Evolutionary conservation across 2,888 invertebrate species (phyloP), one percentile per base, ranked within the genome.

Genomic region (Cordilura impudica): DNA sequence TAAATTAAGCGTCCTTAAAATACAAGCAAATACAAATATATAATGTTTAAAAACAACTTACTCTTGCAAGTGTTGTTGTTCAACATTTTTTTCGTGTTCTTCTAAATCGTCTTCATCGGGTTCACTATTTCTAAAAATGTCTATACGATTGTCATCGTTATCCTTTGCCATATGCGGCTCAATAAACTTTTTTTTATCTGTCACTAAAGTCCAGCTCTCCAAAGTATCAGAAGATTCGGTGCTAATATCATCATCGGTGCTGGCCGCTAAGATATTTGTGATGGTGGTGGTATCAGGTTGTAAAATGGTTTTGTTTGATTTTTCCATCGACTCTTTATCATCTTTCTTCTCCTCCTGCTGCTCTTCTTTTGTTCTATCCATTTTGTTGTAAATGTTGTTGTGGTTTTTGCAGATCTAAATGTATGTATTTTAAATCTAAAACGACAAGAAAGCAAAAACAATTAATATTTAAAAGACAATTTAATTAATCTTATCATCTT

Each of bases 161-260:
- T 73, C 61, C 12, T 31, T n/a, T 19, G 49, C 8, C 19, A 21
- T 21, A n/a, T 56, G 45, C 12, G 0, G 2, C 14, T 10, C 0
- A 49, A 31, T 76, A 8, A 23, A 63, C 21, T 82, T 80, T 23
- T 81, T 60, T 75, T 84, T 84, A 23, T 84, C 83, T 73, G 84
- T 85, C 16, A 89, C 83, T 61, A 89, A 81, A 35, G 89, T 89
- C 89, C 89, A 89, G 2, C 88, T 83, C 54, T 85, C 86, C 72
- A 86, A 85, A 35, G 82, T 78, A 82, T 84, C 88, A 16, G 86
- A 87, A 53, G 85, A 85, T 47, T 85, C 84, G 77, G 85, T 88
- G 39, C 85, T 84, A 31, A 83, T 83, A 23, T 85, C 83, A 54
- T 81, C 82, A 60, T 81, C 80, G 10, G 66, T 78, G 23, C 70